Base-by-base conservation (phyloP, 1,140 invertebrate genomes). In the Metaphire vulgaris region DNA sequence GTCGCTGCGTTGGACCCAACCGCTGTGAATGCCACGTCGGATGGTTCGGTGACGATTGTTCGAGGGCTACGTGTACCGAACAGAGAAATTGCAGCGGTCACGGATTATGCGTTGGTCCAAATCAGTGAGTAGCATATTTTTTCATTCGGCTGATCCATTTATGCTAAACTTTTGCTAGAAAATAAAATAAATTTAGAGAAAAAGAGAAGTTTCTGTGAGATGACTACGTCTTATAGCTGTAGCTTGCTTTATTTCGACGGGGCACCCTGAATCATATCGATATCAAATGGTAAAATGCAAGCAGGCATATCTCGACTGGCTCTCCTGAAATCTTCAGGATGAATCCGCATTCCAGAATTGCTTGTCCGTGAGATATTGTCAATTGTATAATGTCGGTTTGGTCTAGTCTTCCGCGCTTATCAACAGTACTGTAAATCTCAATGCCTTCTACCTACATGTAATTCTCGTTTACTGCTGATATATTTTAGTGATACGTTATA, bases 101-200 rank as follows among this genome's bases (percentile, higher is more conserved):
- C 69, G 80, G 80, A 14, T 32, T 79, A 12, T 80, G 80, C 74
- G 29, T 78, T 30, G 64, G 66, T 66, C 80, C 80, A 26, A 41
- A 80, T 32, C 21, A 34, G 72, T 73, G 31, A 56, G 33, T 69
- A 26, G 2, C 12, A 69, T 2, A 31, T 26, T 26, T 28, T 14
- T 69, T 2, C 12, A 28, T 26, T 31, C 2, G 30, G n/a, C 67
- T 69, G 26, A 6, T 69, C 2, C 28, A 31, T 12, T 31, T 6
- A 14, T 69, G 30, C n/a, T 12, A 12, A 69, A 26, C 30, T 65
- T 65, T 14, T 65, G 28, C 21, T 14, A 31, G 33, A 33, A 32
- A 6, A 31, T 26, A 32, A 12, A 71, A 71, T 31, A 69, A 15
- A 1, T 14, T 6, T 28, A 31, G 31, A 71, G 32, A n/a, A n/a